These are phyloP conservation scores for Cataglyphis albicans DNA, from an alignment of 2,888 invertebrate genomes.

Conservation along the genomic window DNA sequence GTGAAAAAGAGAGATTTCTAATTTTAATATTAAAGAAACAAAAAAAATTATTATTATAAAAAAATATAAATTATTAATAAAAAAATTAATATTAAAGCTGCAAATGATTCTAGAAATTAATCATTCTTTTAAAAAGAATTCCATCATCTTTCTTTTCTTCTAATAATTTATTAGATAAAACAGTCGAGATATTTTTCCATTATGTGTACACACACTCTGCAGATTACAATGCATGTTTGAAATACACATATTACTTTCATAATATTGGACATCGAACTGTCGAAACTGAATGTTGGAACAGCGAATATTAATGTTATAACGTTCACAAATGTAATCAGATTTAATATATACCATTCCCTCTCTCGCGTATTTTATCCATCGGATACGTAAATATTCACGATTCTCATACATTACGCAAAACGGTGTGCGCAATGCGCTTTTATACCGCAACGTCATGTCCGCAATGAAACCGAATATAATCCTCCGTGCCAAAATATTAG, in stretches of 20 bases:
- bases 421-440: not conserved
- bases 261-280: not conserved
- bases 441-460: not conserved
- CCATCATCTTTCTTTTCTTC: not conserved
- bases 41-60: too few species aligned
- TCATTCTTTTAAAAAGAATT: not conserved
- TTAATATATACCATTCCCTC: not conserved
- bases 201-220: not conserved
- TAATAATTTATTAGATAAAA: not conserved
- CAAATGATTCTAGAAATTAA: not conserved
- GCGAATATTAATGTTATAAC: not conserved
- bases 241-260: not conserved
- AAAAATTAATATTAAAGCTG: too few species aligned
- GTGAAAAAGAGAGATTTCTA: too few species aligned
- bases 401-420: not conserved
- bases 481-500: slow-evolving; percentile 11
- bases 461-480: slow-evolving; percentile 6
- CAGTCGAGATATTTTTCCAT: not conserved
- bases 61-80: too few species aligned
- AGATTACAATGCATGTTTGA: not conserved
- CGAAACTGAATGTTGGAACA: not conserved
- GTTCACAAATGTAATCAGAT: not conserved
- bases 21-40: too few species aligned
- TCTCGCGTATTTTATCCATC: not conserved
- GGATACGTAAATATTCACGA: slow-evolving; percentile 13